phyloP scores from a whole-genome alignment of 2,113 vertebrate genomes.

The Sciurus niger region DNA sequence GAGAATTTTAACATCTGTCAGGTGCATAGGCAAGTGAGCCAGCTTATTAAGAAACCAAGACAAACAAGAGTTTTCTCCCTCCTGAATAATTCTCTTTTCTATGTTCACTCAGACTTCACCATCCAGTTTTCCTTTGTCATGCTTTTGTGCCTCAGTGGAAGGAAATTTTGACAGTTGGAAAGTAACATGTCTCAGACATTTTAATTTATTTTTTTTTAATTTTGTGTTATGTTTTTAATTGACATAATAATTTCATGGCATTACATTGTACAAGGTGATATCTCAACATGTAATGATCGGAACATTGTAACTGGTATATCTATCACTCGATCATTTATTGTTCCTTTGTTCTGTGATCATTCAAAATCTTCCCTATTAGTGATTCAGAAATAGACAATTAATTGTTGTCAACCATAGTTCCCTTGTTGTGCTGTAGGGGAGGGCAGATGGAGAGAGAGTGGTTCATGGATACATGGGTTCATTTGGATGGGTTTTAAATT shows the following conservation, averaged over 20 bases:
- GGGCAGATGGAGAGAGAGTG: rapidly evolving
- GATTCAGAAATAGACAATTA: not conserved
- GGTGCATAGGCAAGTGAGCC: not conserved
- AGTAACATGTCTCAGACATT: not conserved
- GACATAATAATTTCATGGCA: too few species aligned
- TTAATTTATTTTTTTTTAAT: not conserved
- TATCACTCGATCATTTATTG: not conserved
- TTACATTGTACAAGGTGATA: too few species aligned
- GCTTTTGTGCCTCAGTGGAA: too few species aligned
- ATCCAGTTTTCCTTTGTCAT: not conserved
- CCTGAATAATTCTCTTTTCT: not conserved
- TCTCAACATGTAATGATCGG: too few species aligned
- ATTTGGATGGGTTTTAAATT: too few species aligned
- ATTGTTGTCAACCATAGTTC: not conserved
- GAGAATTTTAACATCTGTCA: not conserved
- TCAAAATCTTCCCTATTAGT: not conserved
- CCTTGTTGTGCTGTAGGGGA: too few species aligned
- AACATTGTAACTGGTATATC: too few species aligned
- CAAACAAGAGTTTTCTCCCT: not conserved
- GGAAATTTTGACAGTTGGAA: not conserved
- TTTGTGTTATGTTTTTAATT: too few species aligned
- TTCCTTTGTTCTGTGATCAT: rapidly evolving
- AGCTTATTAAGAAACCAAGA: not conserved
- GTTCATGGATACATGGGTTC: not conserved
- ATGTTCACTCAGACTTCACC: too few species aligned